A percentile compares a stretch with the other conserved stretches of the same genome.
Conservation (phyloP, 2,888 invertebrate genomes). For the Congeria kusceri region DNA sequence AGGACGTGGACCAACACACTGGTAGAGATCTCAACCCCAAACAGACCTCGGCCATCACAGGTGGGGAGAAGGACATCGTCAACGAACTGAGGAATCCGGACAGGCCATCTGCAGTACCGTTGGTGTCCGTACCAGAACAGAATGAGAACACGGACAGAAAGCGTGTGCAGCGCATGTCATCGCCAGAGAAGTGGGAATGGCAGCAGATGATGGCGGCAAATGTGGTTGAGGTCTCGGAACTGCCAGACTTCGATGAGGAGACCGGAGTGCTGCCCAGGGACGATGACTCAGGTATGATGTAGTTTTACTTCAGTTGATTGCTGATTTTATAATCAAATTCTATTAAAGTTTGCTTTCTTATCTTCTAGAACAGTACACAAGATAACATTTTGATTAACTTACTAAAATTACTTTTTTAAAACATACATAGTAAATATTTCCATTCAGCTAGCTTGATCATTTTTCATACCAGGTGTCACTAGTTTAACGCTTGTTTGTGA, state of each 20-base stretch:
- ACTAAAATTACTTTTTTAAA: too few species aligned
- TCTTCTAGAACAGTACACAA: too few species aligned
- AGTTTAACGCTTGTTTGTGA: too few species aligned
- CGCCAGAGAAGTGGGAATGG: constrained; percentile 98
- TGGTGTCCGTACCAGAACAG: constrained; percentile 86
- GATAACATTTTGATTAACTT: too few species aligned
- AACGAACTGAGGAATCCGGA: constrained; percentile 92
- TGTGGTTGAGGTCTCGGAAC: constrained; percentile 95
- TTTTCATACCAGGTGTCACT: too few species aligned
- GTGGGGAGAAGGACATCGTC: constrained; percentile 85
- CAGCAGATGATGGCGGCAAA: constrained; percentile 98
- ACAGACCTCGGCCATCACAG: constrained; percentile 71
- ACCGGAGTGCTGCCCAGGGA: constrained; percentile 94
- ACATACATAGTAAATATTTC: too few species aligned
- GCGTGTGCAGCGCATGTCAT: constrained; percentile 90
- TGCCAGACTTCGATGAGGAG: constrained; percentile 99
- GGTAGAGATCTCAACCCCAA: constrained; percentile 97
- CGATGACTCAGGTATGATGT: constrained; percentile 83
- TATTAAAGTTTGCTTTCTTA: too few species aligned
- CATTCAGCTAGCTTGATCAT: too few species aligned
- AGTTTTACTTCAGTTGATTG: too few species aligned
- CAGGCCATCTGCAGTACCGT: constrained; percentile 89
- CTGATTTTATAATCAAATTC: too few species aligned
- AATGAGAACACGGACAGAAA: constrained; percentile 73
- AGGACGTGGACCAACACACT: constrained; percentile 97